Base-by-base conservation (phyloP, 2,113 vertebrate genomes). In the Glaucidium brasilianum region DNA sequence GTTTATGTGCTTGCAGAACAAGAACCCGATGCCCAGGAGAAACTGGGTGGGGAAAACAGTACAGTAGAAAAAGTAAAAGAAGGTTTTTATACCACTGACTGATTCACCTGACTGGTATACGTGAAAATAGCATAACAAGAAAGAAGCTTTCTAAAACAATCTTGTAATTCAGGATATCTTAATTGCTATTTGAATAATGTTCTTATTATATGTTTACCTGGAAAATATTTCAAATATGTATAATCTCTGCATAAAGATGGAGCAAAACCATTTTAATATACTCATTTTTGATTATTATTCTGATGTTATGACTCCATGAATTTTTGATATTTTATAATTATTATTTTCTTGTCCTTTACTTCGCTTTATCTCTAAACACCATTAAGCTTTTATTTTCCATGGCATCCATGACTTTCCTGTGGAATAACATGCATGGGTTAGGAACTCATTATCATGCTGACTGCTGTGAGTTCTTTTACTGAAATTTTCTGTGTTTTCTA, bases 171-270 rank as follows among this genome's bases (percentile, higher is more conserved):
- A 85, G 85, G 92, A 55, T 74, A 52, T 72, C 74, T 82, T 85
- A 66, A 76, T 35, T 90, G 63, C 41, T 79, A 11, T 92, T 92
- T 92, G 80, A 92, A 81, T 78, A 39, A 80, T 39, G 55, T 43
- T 97, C 95, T 95, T 96, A 85, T 88, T 90, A 58, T 15, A 41
- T 59, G 78, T 82, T 96, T 95, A 93, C 84, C 41, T 93, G 89
- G 67, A 66, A 95, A 84, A 62, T 92, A 92, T 95, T 96, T 97
- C 95, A 94, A 91, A 34, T 93, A 56, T 63, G 58, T 82, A n/a
- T 82, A 76, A 80, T 75, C 66, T 78, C 80, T 82, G 56, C 45
- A 58, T 72, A 73, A 96, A 75, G 64, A 63, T 77, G 79, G 64
- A 43, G 80, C 6, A 86, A 84, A 81, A 47, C 0, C 0, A 58